Evolutionary conservation across 2,797 vertebrate genomes (phyloP).

Genomic region (Crypturellus tataupa): DNA sequence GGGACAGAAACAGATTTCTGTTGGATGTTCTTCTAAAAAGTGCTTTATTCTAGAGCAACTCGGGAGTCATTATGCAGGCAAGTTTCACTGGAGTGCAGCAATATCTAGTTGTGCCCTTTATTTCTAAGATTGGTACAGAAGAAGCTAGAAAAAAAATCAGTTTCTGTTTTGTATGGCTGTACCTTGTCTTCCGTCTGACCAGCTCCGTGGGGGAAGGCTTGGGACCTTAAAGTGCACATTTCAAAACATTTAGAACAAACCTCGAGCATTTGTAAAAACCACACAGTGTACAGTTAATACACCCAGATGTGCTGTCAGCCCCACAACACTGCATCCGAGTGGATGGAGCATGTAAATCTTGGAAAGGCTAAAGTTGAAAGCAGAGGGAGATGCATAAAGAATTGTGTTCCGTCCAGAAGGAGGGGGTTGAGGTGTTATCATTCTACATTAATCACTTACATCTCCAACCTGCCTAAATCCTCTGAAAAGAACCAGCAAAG

Average conservation of each 20-base stretch:
- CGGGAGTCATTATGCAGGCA: background rate
- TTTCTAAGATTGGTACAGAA: background rate
- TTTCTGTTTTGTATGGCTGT: background rate
- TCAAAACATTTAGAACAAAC: slow-evolving; percentile 57
- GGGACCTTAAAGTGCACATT: background rate
- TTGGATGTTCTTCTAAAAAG: background rate
- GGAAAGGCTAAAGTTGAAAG: slow-evolving; percentile 63
- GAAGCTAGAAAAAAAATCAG: background rate
- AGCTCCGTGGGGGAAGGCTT: slow-evolving; percentile 17
- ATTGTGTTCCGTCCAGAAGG: slow-evolving; percentile 62
- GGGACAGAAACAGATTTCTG: background rate
- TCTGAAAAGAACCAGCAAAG: slow-evolving; percentile 76
- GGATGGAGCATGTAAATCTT: slow-evolving; percentile 63
- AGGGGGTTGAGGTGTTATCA: slow-evolving; percentile 68
- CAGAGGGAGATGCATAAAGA: slow-evolving; percentile 48
- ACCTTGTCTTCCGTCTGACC: background rate
- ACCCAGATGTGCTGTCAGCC: slow-evolving; percentile 70
- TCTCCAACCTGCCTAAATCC: slow-evolving; percentile 70
- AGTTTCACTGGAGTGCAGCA: background rate
- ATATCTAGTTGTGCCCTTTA: background rate
- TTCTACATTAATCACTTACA: slow-evolving; percentile 74
- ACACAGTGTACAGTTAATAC: slow-evolving; percentile 62
- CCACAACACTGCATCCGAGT: slow-evolving; percentile 9
- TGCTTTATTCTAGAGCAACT: background rate
- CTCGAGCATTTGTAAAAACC: slow-evolving; percentile 52